Evolutionary conservation across 2,888 invertebrate species (phyloP), one percentile per base, ranked within the genome.

Genomic region (Tinea trinotella): DNA sequence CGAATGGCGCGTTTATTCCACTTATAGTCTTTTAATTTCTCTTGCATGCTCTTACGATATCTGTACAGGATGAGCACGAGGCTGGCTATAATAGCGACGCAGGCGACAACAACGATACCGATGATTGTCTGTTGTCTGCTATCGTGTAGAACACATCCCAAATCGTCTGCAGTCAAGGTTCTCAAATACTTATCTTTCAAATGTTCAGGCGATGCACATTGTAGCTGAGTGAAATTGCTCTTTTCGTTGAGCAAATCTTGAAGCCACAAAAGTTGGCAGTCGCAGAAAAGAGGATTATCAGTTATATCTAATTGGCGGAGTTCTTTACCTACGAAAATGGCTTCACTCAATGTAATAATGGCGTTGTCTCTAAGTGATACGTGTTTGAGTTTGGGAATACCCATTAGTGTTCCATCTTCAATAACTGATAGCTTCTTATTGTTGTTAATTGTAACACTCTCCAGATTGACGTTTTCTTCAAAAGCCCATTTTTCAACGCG

Each of bases 61-160:
- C 92, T 88, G 74, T 94, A 95, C 58, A 94, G 79, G 49, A 95
- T 87, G 59, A 95, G 80, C 3, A 91, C 90, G 53, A 95, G 72
- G 0, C 92, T 90, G 1, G 92, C 91, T 52, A 95, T 80, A 2
- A 91, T 76, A 7, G 93, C 92, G 0, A 93, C 90, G 54, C 91
- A 91, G 17, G 90, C 90, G 4, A 92, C 93, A 56, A 93, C 89
- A 1, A 93, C 82, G 0, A 93, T 91, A 35, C 93, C 92, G 55
- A 95, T 88, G 56, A 95, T 90, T 2, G 93, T 93, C 67, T 94
- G 94, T 61, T 93, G 93, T 50, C 91, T 87, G 0, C 93, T 91
- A 70, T 94, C 93, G 57, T 92, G 91, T 56, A 93, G 90, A 1
- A 93, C 91, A 70, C 96, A 96, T 15, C 95, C 95, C 48, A 96